Conservation (phyloP, 2,888 invertebrate species). For the Drosophila pseudotalamancana region DNA sequence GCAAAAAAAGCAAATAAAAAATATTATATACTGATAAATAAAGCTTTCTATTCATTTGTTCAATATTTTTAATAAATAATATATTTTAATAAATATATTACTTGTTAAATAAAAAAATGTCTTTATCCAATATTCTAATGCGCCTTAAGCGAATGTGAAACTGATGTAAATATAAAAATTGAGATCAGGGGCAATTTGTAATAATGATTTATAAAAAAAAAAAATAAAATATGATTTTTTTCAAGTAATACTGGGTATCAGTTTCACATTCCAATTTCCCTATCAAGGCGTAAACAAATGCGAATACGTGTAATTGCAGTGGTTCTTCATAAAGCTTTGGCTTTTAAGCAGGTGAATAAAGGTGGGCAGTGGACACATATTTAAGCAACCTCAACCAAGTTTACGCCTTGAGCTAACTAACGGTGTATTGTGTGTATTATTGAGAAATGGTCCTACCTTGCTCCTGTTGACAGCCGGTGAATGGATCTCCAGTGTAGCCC, state of each 20-base stretch:
- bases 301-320: slow-evolving; percentile 32
- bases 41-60: too few species aligned
- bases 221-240: slow-evolving; percentile 4
- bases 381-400: slow-evolving; percentile 85
- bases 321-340: slow-evolving; percentile 22
- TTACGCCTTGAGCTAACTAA: slow-evolving; percentile 72
- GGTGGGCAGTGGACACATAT: slow-evolving; percentile 75
- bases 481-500: slow-evolving; percentile 87
- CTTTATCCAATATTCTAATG: slow-evolving; percentile 57
- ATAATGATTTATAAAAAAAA: background rate
- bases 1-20: too few species aligned
- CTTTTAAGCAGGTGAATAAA: slow-evolving; percentile 32
- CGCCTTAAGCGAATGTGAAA: slow-evolving; percentile 59
- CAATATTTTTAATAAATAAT: too few species aligned
- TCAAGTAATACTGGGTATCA: slow-evolving; percentile 16
- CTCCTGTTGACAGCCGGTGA: slow-evolving; percentile 86
- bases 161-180: slow-evolving; percentile 33
- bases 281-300: slow-evolving; percentile 60
- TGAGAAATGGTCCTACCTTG: slow-evolving; percentile 79
- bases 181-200: slow-evolving; percentile 27
- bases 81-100: too few species aligned
- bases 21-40: too few species aligned
- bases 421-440: slow-evolving; percentile 19
- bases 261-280: slow-evolving; percentile 53
- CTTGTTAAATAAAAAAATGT: too few species aligned